These are phyloP conservation scores for Limnephilus rhombicus DNA, from an alignment of 2,888 invertebrate genomes.

Conservation along the genomic window DNA sequence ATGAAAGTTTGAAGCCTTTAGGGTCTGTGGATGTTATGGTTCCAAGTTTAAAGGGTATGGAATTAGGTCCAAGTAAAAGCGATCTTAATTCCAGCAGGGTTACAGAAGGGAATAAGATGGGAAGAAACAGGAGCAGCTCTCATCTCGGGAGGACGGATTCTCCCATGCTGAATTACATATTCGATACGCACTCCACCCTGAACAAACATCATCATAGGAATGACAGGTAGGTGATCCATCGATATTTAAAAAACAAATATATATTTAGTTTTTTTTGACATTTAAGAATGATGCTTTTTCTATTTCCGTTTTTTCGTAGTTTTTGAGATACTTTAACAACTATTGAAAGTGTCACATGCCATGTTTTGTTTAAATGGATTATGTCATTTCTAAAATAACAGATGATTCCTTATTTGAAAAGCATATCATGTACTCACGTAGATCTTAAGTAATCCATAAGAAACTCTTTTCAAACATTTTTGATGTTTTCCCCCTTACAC, in stretches of 20 bases:
- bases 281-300: not conserved
- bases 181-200: slow-evolving; percentile 83
- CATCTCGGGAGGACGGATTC: slow-evolving; percentile 79
- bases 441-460: no score
- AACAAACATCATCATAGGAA: slow-evolving; percentile 85
- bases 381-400: no score
- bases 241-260: not conserved
- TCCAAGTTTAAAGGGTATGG: slow-evolving; percentile 58
- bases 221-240: slow-evolving; percentile 72
- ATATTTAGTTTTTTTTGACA: not conserved
- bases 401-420: no score
- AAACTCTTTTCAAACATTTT: no score
- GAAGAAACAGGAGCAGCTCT: slow-evolving; percentile 44
- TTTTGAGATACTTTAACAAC: not conserved
- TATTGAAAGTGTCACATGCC: not conserved
- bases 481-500: no score
- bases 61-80: slow-evolving; percentile 35
- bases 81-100: slow-evolving; percentile 42
- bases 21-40: slow-evolving; percentile 63
- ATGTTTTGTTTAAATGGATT: not conserved
- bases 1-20: slow-evolving; percentile 60
- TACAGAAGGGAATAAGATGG: slow-evolving; percentile 16
- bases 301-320: not conserved
- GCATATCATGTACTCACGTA: no score
- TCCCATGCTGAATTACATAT: slow-evolving; percentile 86